A percentile compares a stretch with the other conserved stretches of the same genome.
Conservation (phyloP, 2,888 invertebrate genomes). For the Zygogramma bicolorata region DNA sequence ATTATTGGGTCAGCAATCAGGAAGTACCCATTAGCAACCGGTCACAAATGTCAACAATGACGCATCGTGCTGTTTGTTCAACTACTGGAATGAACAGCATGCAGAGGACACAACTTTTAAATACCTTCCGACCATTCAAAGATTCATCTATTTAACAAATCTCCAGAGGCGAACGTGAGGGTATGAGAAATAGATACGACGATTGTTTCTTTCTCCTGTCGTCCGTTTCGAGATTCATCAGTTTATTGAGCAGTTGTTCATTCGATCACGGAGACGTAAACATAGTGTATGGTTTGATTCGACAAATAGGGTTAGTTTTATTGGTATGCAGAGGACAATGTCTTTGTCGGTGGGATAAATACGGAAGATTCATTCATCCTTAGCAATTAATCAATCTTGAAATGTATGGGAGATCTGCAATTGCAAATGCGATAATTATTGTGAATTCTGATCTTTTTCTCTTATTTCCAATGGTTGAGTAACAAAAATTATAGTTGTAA, state of each 20-base stretch:
- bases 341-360: neutral
- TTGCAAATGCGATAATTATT: too few relatives aligned
- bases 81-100: conserved; percentile 8
- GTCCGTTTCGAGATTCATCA: neutral
- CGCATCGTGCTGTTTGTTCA: neutral
- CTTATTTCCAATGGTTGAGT: too few relatives aligned
- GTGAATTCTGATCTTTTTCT: too few relatives aligned
- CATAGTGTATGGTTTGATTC: neutral
- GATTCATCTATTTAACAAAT: conserved; percentile 9
- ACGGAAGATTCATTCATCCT: neutral
- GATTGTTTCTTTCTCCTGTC: conserved; percentile 3
- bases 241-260: neutral
- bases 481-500: too few relatives aligned
- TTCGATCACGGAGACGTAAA: neutral
- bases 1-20: neutral
- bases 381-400: too few relatives aligned
- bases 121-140: conserved; percentile 17
- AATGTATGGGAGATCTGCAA: too few relatives aligned
- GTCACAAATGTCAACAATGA: conserved; percentile 1
- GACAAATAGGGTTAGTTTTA: neutral
- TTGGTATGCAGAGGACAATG: neutral
- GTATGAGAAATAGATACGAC: conserved; percentile 15
- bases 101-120: conserved; percentile 12
- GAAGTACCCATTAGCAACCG: neutral
- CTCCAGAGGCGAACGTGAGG: conserved; percentile 16